A percentile compares a stretch with the other conserved stretches of the same genome.
Evolutionary conservation across 2,797 vertebrate genomes (phyloP).

Genomic region (Psittacula derbiana): DNA sequence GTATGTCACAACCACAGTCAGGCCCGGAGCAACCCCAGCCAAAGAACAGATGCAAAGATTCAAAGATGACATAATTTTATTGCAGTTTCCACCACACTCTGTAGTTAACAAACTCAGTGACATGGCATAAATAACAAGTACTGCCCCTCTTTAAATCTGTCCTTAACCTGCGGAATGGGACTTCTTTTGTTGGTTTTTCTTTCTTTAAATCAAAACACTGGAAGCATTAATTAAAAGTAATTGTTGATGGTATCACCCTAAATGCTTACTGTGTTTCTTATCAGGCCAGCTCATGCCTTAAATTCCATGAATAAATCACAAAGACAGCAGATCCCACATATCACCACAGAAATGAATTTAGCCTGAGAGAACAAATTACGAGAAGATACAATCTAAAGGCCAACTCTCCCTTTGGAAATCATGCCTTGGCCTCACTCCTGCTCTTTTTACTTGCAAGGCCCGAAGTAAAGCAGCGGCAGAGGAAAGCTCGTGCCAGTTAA

Average conservation of each 20-base stretch:
- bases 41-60: neutral
- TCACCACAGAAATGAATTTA: constrained; percentile 22
- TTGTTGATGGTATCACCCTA: constrained; percentile 59
- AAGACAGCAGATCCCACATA: constrained; percentile 52
- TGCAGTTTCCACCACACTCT: constrained; percentile 14
- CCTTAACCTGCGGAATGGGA: neutral
- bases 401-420: neutral
- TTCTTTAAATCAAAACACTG: constrained; percentile 27
- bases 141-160: neutral
- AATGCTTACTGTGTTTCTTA: constrained; percentile 51
- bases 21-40: neutral
- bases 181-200: neutral
- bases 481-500: neutral
- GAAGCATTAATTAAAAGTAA: constrained; percentile 57
- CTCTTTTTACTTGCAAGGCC: neutral
- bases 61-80: neutral
- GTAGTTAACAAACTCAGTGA: neutral
- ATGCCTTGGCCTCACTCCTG: neutral
- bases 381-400: constrained; percentile 25
- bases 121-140: neutral
- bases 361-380: constrained; percentile 54
- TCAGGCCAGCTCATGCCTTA: constrained; percentile 52
- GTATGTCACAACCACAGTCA: neutral
- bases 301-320: constrained; percentile 66
- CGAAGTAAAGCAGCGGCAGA: neutral